Evolutionary conservation across 2,888 invertebrate genomes (phyloP), one percentile per base, ranked within the genome.

Genomic region (Drosophila emarginata): DNA sequence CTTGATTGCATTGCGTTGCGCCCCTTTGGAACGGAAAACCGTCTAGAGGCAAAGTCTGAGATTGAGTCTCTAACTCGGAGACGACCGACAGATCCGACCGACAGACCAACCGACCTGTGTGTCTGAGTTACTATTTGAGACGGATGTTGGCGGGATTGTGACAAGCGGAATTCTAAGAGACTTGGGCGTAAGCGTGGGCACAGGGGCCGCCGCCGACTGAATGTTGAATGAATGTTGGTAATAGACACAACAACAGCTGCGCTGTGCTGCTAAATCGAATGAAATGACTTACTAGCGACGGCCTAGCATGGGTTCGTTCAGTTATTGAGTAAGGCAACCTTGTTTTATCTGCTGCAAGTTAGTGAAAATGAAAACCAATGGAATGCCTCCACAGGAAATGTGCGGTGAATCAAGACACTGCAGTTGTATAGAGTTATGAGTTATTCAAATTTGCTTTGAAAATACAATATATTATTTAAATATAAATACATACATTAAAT

Each of bases 121-220:
- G 63, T 68, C 61, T 75, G 40, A 21, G 64, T 21, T 28, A 21
- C 56, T 39, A 51, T 72, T 62, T 75, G 75, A 77, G 75, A 83
- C 82, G 82, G 82, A 82, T 82, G 82, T 86, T 70, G 70, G 60
- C 45, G 76, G 78, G 45, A 45, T 50, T 74, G 61, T 77, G 80
- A 77, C 86, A 79, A 79, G 67, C 82, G 79, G 74, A 79, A 69
- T 85, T 83, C 80, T 79, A 67, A 18, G 71, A 62, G 67, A 77
- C 57, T 69, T 82, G 80, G 82, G 82, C 83, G 82, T 79, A 52
- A 67, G 77, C 77, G 82, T 86, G 80, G 82, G 83, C 72, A 57
- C 71, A 14, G 45, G 72, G 40, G 3, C 65, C 32, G 11, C 14
- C 45, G 45, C 11, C 21, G 45, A 45, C 45, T 45, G 45, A 18